Evolutionary conservation across 2,888 invertebrate species (phyloP), one percentile per base, ranked within the genome.

Genomic region (Lycia hirtaria): DNA sequence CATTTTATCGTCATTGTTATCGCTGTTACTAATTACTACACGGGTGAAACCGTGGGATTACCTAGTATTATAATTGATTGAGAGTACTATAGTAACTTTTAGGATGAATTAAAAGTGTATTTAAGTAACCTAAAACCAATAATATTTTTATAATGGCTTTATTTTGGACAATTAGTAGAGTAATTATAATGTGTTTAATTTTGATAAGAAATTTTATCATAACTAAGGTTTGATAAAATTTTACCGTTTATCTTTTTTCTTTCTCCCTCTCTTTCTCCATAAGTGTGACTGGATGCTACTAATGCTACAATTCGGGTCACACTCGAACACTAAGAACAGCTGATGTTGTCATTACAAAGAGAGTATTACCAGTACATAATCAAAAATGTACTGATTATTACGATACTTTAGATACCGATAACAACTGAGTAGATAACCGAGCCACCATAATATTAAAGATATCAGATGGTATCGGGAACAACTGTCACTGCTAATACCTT

Each of bases 401-500:
- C n/a, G 17, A 40, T n/a, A 10, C 41, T 22, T 14, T 6, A 28
- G 41, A 15, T 41, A 26, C 0, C 14, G 49, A 44, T 56, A 49
- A 3, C 30, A 37, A 1, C 35, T 22, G 14, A 38, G 30, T 32
- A 26, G 6, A 22, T 17, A 37, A 45, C 37, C 7, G 9, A 45
- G 7, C 14, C 12, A 17, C 17, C 3, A 3, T 41, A 14, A 32
- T 32, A 56, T 51, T 56, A 17, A 22, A 56, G 40, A 44, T 38
- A 56, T 56, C 32, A 35, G 32, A 51, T 37, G 33, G 12, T 45
- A 51, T 45, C 50, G 26, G 0, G 30, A 14, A 37, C 26, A 15
- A 26, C 38, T 56, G 56, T 45, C 50, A 38, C 38, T 45, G 32
- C 33, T 3, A 33, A 24, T 28, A 24, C 43, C 37, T 45, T 14